These are phyloP conservation scores for Eubasilissa splendida DNA, from an alignment of 2,888 invertebrate genomes.

Conservation along the genomic window DNA sequence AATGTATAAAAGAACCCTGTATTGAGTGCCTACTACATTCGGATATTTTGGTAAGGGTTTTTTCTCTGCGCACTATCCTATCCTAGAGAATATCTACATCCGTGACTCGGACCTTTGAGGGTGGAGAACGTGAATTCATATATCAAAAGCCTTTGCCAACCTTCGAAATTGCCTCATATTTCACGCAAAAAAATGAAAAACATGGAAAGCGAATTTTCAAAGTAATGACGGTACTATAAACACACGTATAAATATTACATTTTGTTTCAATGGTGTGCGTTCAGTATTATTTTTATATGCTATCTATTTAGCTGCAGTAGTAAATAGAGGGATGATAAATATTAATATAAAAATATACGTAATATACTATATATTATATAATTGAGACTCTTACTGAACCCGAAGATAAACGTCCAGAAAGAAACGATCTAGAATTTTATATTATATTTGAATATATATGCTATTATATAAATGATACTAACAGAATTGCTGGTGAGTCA, in stretches of 20 bases:
- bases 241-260: neutral
- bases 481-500: too few species aligned
- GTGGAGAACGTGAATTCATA: constrained; percentile 34
- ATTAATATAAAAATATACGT: too few species aligned
- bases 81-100: constrained; percentile 24
- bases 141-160: constrained; percentile 37
- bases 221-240: constrained; percentile 37
- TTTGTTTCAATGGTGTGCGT: too few species aligned
- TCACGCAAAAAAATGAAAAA: constrained; percentile 31
- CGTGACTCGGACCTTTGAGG: constrained; percentile 38
- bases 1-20: constrained; percentile 1
- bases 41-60: neutral
- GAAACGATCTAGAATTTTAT: too few species aligned
- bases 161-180: constrained; percentile 40
- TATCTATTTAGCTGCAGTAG: too few species aligned
- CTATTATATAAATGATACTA: too few species aligned
- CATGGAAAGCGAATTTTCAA: constrained; percentile 34
- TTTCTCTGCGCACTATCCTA: constrained; percentile 13
- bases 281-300: too few species aligned
- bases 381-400: too few species aligned
- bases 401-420: too few species aligned
- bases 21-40: constrained; percentile 8
- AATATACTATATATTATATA: too few species aligned
- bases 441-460: too few species aligned
- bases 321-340: too few species aligned